Conservation (phyloP, 2,888 invertebrate species). For the Chrysolina oricalcia region DNA sequence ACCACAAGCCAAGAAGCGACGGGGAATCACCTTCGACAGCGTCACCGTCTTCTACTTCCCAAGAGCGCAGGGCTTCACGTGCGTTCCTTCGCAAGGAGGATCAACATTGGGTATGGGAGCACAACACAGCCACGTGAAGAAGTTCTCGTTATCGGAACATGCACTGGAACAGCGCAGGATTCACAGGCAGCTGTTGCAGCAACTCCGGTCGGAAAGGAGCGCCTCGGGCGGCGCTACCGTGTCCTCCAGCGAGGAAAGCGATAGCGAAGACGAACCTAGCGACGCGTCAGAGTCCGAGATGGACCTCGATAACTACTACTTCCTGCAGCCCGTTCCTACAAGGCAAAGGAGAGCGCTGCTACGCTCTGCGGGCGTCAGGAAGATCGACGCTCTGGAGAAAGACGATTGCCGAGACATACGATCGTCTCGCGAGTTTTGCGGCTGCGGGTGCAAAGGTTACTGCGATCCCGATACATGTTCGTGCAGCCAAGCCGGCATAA, state of each 20-base stretch:
- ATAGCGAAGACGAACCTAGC: slow-evolving; percentile 88
- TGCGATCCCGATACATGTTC: slow-evolving; percentile 97
- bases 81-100: slow-evolving; percentile 92
- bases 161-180: slow-evolving; percentile 90
- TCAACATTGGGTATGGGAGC: slow-evolving; percentile 95
- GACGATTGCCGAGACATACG: slow-evolving; percentile 95
- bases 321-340: slow-evolving; percentile 93
- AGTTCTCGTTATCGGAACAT: slow-evolving; percentile 90
- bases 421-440: slow-evolving; percentile 93
- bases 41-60: slow-evolving; percentile 97
- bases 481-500: slow-evolving; percentile 95
- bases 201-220: slow-evolving; percentile 81
- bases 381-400: slow-evolving; percentile 94
- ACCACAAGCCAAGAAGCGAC: slow-evolving; percentile 80
- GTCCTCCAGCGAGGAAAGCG: slow-evolving; percentile 88
- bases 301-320: slow-evolving; percentile 92
- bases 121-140: slow-evolving; percentile 80
- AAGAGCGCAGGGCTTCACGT: slow-evolving; percentile 91
- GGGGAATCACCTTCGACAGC: slow-evolving; percentile 89
- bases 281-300: slow-evolving; percentile 88
- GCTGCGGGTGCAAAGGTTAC: slow-evolving; percentile 92
- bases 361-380: slow-evolving; percentile 93
- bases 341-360: slow-evolving; percentile 90
- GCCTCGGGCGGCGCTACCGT: slow-evolving; percentile 70
- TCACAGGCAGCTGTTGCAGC: slow-evolving; percentile 85